Evolutionary conservation across 2,888 invertebrate genomes (phyloP).

Genomic region (Glaucopsyche alexis): DNA sequence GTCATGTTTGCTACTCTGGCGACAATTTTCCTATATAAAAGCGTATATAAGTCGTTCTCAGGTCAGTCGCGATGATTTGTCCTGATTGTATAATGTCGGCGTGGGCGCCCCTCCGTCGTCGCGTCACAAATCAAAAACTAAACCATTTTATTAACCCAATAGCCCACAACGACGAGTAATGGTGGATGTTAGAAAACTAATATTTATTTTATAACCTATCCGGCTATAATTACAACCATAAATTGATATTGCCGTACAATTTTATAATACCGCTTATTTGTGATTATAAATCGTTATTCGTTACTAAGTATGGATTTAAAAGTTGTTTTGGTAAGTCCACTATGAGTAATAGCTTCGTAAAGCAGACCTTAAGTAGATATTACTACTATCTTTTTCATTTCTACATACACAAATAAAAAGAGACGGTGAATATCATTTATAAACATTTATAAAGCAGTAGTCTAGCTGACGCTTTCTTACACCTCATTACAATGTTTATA

Average conservation of each 20-base stretch:
- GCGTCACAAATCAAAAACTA: constrained; percentile 35
- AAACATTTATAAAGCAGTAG: no score
- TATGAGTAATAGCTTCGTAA: neutral
- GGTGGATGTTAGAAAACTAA: constrained; percentile 11
- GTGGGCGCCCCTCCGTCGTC: constrained; percentile 73
- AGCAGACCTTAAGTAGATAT: neutral
- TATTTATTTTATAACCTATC: constrained; percentile 5
- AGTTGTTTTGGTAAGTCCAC: neutral
- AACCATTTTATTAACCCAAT: constrained; percentile 7
- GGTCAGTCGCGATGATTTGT: constrained; percentile 67
- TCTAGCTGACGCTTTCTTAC: neutral
- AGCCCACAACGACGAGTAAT: constrained; percentile 4
- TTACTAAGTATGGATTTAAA: constrained; percentile 15
- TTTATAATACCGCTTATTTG: constrained; percentile 20
- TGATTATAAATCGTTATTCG: constrained; percentile 14
- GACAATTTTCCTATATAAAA: neutral
- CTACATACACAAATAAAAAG: no score
- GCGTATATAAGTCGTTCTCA: constrained; percentile 29
- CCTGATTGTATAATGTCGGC: constrained; percentile 75
- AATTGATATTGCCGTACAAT: constrained; percentile 9
- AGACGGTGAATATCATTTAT: no score
- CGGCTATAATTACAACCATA: neutral
- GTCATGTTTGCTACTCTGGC: no score
- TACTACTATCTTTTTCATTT: no score
- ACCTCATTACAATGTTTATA: neutral